Evolutionary conservation across 2,113 vertebrate genomes (phyloP), one percentile per base, ranked within the genome.

Genomic region (Rallus limicola): DNA sequence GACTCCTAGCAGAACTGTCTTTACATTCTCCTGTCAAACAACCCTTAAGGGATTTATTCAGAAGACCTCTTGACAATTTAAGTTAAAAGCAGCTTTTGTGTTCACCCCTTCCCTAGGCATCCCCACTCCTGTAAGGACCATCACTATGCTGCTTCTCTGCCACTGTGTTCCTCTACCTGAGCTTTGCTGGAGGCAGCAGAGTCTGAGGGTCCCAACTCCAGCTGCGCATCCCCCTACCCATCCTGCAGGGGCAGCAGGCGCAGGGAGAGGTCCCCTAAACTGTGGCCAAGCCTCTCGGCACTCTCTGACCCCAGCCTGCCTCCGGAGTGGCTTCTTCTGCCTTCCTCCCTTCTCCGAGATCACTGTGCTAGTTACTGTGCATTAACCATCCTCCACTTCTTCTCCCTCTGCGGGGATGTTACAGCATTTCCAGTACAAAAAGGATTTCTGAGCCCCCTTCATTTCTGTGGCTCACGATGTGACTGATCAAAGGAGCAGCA

Each of bases 21-120:
- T 90, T 91, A 91, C 25, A n/a, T 44, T 78, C 65, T 50, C 68
- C 74, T 95, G 92, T 79, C 77, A 46, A 94, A 94, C 65, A 87
- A 82, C 69, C 76, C 50, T 76, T 68, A 91, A 92, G 3, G 11
- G 67, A 86, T 90, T 75, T 90, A 70, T 86, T 92, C 71, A 79
- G 42, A 40, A 82, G 60, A 84, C 56, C 70, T 71, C 71, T 91
- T 25, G 40, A 92, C 4, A 10, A 76, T 44, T 78, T 86, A 69
- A 89, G 44, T 62, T 56, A 83, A 82, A 92, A 78, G 56, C 55
- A 46, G 48, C 68, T 84, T 83, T 74, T 6, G 5, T 8, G 23
- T 72, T 90, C 64, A 59, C 20, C 31, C 14, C 16, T 63, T 44
- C 72, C 28, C 53, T 26, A 25, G 69, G 84, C 62, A 65, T 14